These are phyloP conservation scores for Sebastes glaucus DNA, from an alignment of 2,797 vertebrate species.

Conservation along the genomic window DNA sequence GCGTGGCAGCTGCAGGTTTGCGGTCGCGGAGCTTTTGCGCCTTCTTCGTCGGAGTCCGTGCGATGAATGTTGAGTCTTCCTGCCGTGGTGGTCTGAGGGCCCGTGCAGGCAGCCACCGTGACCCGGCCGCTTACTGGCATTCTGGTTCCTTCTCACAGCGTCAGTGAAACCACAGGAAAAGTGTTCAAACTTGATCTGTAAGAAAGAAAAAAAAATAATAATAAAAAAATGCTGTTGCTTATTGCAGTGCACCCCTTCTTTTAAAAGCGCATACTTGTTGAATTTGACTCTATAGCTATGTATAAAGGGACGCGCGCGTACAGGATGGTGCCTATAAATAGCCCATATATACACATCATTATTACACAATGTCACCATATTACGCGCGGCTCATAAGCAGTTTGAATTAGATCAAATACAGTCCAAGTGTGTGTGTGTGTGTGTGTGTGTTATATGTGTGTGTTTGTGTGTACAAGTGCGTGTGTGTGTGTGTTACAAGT, in stretches of 20 bases:
- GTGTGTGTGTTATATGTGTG: neutral
- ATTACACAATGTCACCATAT: conserved; percentile 4
- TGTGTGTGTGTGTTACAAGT: neutral
- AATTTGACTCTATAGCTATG: conserved; percentile 19
- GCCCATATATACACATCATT: neutral
- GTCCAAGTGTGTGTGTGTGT: neutral
- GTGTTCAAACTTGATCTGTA: conserved; percentile 87
- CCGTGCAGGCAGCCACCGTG: conserved; percentile 49
- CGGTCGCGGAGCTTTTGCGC: conserved; percentile 62
- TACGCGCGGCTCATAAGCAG: conserved; percentile 22
- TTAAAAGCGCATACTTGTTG: conserved; percentile 47
- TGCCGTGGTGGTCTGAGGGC: conserved; percentile 48
- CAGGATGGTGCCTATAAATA: neutral
- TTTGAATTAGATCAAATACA: conserved; percentile 7
- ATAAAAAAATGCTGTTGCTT: neutral
- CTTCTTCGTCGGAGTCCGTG: conserved; percentile 64
- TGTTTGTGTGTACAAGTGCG: neutral
- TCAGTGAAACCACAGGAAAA: conserved; percentile 82
- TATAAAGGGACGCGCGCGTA: conserved; percentile 9
- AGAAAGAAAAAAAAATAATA: neutral
- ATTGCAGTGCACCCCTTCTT: neutral
- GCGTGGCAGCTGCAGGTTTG: conserved; percentile 63
- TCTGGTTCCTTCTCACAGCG: conserved; percentile 75
- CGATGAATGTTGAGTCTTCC: conserved; percentile 41
- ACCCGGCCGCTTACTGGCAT: conserved; percentile 63